phyloP scores from a whole-genome alignment of 2,113 vertebrate species.

The Oncorhynchus tshawytscha region DNA sequence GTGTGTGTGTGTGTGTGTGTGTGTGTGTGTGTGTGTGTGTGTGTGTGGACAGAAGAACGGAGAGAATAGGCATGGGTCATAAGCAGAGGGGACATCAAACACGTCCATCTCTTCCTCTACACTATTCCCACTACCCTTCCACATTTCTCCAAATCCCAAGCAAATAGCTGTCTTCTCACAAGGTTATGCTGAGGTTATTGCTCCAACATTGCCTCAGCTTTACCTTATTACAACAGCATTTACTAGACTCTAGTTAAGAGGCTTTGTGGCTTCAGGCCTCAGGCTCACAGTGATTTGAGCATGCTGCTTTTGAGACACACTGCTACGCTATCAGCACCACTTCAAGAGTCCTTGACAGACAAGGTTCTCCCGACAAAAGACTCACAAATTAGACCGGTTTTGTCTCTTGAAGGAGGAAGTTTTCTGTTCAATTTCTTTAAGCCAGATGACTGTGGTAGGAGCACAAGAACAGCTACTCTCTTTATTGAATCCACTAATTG shows the following conservation, averaged over 20 bases:
- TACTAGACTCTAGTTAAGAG: constrained; percentile 46
- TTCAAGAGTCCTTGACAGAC: constrained; percentile 57
- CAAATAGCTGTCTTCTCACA: not conserved
- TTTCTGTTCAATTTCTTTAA: constrained; percentile 31
- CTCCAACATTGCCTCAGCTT: not conserved
- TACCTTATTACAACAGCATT: not conserved
- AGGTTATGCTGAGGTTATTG: constrained; percentile 23
- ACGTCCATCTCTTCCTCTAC: too few relatives aligned
- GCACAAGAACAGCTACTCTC: constrained; percentile 18
- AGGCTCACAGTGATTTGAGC: not conserved
- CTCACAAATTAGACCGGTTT: not conserved
- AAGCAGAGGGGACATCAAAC: too few relatives aligned
- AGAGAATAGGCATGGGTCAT: too few relatives aligned
- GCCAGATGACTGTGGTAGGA: constrained; percentile 26
- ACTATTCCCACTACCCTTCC: too few relatives aligned
- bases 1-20: constrained; percentile 7
- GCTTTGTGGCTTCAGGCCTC: constrained; percentile 41
- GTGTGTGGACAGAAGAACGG: not conserved
- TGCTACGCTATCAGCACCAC: constrained; percentile 44
- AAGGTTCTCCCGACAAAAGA: constrained; percentile 37
- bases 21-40: constrained; percentile 13
- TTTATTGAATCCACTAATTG: constrained; percentile 50
- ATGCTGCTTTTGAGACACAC: constrained; percentile 33
- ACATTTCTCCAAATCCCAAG: too few relatives aligned
- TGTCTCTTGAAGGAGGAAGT: constrained; percentile 20